Percentiles rank a stretch among this genome's conserved stretches.
Evolutionary conservation across 2,888 invertebrate species (phyloP).

Genomic region (Kuschelorhynchus macadamiae): DNA sequence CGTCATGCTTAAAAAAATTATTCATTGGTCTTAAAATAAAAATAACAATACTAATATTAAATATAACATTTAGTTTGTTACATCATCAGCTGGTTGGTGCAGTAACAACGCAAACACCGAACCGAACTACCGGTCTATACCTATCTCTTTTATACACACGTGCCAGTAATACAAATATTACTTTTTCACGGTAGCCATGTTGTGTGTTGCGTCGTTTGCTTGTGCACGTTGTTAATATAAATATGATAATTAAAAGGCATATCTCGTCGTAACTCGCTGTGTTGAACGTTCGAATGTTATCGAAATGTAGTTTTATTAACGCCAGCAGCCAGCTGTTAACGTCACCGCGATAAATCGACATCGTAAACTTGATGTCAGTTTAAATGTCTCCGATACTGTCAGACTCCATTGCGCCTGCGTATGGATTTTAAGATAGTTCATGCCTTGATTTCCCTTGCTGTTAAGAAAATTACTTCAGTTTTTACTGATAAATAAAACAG

Average conservation of each 20-base stretch:
- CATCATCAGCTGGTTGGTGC: not conserved
- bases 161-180: conserved; percentile 18
- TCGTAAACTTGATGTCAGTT: too few species aligned
- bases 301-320: not conserved
- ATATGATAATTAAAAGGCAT: conserved; percentile 4
- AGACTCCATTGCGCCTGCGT: too few species aligned
- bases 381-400: too few species aligned
- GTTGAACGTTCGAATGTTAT: conserved; percentile 4
- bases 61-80: not conserved
- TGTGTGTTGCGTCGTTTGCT: conserved; percentile 18
- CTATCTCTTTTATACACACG: conserved; percentile 24
- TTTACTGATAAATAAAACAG: too few species aligned
- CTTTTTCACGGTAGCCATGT: conserved; percentile 24
- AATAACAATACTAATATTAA: not conserved
- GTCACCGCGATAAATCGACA: not conserved
- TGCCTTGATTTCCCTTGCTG: too few species aligned
- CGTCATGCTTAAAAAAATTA: conserved; percentile 5
- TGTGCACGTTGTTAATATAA: conserved; percentile 10
- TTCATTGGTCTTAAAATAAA: not conserved
- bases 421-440: too few species aligned
- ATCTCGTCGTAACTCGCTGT: conserved; percentile 16
- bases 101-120: not conserved
- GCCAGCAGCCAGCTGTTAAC: not conserved
- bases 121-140: conserved; percentile 8
- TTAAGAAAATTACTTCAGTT: too few species aligned